These are phyloP conservation scores for Rapana venosa DNA, from an alignment of 2,888 invertebrate species.

Conservation along the genomic window DNA sequence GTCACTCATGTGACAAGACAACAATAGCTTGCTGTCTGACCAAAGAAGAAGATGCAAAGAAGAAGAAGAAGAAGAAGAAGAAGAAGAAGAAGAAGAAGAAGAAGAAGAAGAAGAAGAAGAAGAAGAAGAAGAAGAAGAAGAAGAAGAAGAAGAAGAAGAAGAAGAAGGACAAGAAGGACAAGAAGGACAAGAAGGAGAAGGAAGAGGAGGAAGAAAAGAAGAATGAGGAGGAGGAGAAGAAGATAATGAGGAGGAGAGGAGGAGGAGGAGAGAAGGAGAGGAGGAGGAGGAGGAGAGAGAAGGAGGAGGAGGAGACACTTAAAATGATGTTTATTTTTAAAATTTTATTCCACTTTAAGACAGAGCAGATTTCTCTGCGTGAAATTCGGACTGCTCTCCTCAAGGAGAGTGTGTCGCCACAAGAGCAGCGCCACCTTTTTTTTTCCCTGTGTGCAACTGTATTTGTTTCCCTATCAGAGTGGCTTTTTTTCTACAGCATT, in stretches of 20 bases:
- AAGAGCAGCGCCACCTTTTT: too few species aligned
- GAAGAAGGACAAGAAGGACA: neutral
- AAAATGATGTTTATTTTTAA: too few species aligned
- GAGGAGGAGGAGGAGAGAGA: neutral
- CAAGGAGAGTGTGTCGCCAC: too few species aligned
- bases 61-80: neutral
- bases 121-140: neutral
- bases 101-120: neutral
- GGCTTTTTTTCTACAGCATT: too few species aligned
- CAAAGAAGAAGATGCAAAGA: neutral
- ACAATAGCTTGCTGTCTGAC: too few species aligned
- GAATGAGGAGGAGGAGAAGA: neutral
- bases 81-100: neutral
- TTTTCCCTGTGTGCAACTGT: too few species aligned
- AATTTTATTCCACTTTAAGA: too few species aligned
- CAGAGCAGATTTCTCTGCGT: too few species aligned
- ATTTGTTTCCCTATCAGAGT: too few species aligned
- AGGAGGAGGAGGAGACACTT: neutral
- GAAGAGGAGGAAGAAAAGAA: neutral
- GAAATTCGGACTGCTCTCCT: too few species aligned
- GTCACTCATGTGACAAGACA: too few species aligned
- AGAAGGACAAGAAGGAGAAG: neutral
- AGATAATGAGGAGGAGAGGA: neutral
- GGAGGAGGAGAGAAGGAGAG: neutral
- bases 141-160: neutral